These are phyloP conservation scores for Nerophis ophidion DNA, from an alignment of 2,113 vertebrate genomes.

Conservation along the genomic window DNA sequence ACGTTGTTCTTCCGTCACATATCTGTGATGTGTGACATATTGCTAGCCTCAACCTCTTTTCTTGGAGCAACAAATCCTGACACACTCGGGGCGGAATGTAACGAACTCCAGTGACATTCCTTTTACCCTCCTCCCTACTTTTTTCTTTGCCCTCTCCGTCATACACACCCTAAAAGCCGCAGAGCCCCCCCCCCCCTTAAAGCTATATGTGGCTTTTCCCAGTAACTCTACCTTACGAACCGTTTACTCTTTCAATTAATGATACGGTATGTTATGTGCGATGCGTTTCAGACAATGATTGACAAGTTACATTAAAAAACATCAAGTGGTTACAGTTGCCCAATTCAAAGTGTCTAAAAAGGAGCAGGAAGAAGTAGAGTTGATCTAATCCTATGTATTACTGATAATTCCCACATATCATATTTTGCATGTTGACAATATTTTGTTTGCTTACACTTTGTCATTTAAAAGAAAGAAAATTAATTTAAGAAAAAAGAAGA, in stretches of 20 bases:
- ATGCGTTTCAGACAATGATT: too few relatives aligned
- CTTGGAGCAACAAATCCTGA: conserved; percentile 36
- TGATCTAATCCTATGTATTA: too few relatives aligned
- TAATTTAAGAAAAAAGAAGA: too few relatives aligned
- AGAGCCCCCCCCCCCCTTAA: background rate
- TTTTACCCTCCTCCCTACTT: conserved; percentile 20
- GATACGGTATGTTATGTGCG: too few relatives aligned
- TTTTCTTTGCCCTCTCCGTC: conserved; percentile 5
- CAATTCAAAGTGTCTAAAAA: too few relatives aligned
- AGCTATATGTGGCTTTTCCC: background rate
- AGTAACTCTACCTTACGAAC: background rate
- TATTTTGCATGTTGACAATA: too few relatives aligned
- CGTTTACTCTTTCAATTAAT: background rate
- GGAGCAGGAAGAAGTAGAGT: too few relatives aligned
- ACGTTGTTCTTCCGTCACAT: background rate
- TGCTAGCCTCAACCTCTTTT: conserved; percentile 53
- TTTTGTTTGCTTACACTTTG: too few relatives aligned
- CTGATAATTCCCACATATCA: too few relatives aligned
- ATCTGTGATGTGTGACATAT: conserved; percentile 26
- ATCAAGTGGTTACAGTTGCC: too few relatives aligned
- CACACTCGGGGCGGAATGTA: conserved; percentile 47
- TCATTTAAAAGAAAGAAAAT: too few relatives aligned
- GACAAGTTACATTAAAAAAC: too few relatives aligned
- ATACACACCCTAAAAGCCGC: background rate
- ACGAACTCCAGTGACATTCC: conserved; percentile 56